Conservation (phyloP, 2,113 vertebrate genomes). For the human region DNA sequence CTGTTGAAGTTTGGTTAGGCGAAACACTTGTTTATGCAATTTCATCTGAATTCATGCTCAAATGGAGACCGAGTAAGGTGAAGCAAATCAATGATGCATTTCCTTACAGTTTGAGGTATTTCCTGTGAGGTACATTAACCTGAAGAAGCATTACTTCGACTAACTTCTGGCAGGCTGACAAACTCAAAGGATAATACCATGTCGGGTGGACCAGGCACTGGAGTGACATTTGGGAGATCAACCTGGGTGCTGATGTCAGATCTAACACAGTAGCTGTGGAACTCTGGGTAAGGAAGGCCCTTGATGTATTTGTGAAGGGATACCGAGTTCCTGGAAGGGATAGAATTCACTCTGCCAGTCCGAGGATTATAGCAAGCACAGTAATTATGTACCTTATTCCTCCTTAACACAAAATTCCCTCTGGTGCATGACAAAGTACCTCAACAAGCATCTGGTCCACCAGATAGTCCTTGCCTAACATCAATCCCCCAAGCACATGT, state of each 20-base stretch:
- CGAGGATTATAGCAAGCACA: background rate
- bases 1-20: too few species aligned
- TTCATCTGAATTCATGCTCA: background rate
- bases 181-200: background rate
- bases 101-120: background rate
- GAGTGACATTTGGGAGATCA: background rate
- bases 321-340: background rate
- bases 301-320: background rate
- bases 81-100: background rate
- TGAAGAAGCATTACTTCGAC: background rate
- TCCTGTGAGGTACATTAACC: background rate
- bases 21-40: background rate
- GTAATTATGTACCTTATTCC: background rate
- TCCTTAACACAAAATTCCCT: background rate
- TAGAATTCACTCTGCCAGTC: background rate
- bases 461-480: background rate
- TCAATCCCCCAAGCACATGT: background rate
- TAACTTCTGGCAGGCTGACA: background rate
- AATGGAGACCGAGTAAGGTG: background rate
- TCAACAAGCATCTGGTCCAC: background rate
- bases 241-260: background rate
- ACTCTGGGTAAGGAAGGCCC: background rate
- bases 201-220: background rate
- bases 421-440: background rate
- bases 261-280: background rate